These are phyloP conservation scores for Orcinus orca DNA, from an alignment of 2,113 vertebrate species.

Conservation along the genomic window DNA sequence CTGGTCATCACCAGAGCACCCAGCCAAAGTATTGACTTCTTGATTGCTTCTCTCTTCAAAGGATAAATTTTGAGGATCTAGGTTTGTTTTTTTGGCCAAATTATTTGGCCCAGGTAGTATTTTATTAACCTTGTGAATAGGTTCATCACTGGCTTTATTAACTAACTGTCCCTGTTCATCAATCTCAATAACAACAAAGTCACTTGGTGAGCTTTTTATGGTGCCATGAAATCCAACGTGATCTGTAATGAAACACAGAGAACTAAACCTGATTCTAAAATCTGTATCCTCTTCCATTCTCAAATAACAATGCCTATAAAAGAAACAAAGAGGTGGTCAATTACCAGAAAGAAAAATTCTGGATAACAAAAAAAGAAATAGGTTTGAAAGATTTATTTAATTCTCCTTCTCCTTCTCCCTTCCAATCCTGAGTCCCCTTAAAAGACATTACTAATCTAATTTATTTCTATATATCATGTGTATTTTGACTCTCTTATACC, in stretches of 20 bases:
- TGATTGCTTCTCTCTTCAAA: not conserved
- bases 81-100: slow-evolving; percentile 46
- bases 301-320: slow-evolving; percentile 39
- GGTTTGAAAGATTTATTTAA: not conserved
- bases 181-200: slow-evolving; percentile 94
- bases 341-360: slow-evolving; percentile 5
- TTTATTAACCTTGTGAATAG: not conserved
- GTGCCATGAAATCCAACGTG: slow-evolving; percentile 91
- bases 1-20: not conserved
- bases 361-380: not conserved
- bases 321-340: not conserved
- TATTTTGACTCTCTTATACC: not conserved
- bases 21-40: not conserved
- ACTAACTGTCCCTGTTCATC: slow-evolving; percentile 78
- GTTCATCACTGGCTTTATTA: not conserved
- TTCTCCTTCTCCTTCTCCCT: not conserved
- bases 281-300: slow-evolving; percentile 63
- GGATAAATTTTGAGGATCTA: not conserved
- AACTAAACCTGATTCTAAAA: slow-evolving; percentile 51
- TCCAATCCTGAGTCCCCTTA: not conserved
- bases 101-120: not conserved
- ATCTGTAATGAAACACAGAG: slow-evolving; percentile 83
- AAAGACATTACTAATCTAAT: not conserved
- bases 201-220: slow-evolving; percentile 89
- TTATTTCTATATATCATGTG: not conserved